Percentiles rank a stretch among this genome's conserved stretches.
These are phyloP conservation scores for Euura saliciscinereae DNA, from an alignment of 1,140 invertebrate genomes.

Conservation along the genomic window DNA sequence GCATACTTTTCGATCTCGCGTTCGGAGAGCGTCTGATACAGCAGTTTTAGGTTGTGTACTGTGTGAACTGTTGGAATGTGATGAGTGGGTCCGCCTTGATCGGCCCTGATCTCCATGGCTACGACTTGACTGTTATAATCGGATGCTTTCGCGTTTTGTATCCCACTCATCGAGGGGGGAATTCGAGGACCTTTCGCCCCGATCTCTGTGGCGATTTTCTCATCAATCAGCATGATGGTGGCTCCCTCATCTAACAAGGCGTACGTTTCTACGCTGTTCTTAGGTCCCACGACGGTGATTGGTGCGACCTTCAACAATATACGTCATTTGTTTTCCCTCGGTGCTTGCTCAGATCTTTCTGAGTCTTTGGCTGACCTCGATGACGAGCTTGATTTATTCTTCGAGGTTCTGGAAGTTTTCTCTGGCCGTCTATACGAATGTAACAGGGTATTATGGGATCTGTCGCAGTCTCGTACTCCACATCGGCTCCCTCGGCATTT, in stretches of 20 bases:
- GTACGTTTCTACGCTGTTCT: conserved; percentile 14
- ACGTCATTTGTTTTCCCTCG: not conserved
- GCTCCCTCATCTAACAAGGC: not conserved
- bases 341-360: conserved; percentile 7
- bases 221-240: no score
- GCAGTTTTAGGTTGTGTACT: no score
- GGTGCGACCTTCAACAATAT: conserved; percentile 22
- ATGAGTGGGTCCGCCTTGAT: no score
- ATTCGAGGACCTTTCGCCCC: no score
- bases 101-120: no score
- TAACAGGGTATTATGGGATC: conserved; percentile 1
- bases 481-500: not conserved
- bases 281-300: conserved; percentile 17
- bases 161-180: no score
- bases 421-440: not conserved
- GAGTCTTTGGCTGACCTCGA: not conserved
- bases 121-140: no score
- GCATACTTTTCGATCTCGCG: no score
- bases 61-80: no score
- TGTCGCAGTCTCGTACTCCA: not conserved
- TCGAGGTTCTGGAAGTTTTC: not conserved
- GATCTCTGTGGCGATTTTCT: no score
- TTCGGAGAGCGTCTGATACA: no score
- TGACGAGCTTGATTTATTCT: not conserved
- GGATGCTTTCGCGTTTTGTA: no score